Base-by-base conservation (phyloP, 2,888 invertebrate genomes). In the Mamestra brassicae region DNA sequence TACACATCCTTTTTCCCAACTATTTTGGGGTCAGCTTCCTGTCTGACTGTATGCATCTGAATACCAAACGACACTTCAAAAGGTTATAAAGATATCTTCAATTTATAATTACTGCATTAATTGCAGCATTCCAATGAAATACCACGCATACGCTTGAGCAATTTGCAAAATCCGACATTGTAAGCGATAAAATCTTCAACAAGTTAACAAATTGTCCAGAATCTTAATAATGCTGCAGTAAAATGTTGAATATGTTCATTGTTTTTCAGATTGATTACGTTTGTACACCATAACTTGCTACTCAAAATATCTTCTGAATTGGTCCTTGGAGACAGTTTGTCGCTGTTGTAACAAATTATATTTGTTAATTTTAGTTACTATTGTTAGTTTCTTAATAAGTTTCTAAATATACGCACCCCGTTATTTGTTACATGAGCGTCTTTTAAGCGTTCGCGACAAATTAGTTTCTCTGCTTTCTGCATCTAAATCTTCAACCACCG, bases 101-200 rank as follows among this genome's bases (percentile, higher is more conserved):
- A 36, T 4, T 17, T 45, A 10, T 55, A 10, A 54, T 50, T 13
- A 26, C 61, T 69, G 34, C 42, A 75, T 68, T 71, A 11, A 70
- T 64, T 50, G 38, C 78, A 54, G 17, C 34, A 77, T 78, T 71
- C 13, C 72, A 64, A 78, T 77, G 11, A 45, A 54, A 70, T 70
- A 17, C 38, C 47, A 15, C 45, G 55, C 6, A 17, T 57, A 50
- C n/a, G 26, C 26, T 50, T 65, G 36, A 65, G 50, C 11, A 72
- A 72, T 78, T 77, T 65, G 42, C 50, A 55, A 61, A 58, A 45
- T 63, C 17, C 15, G 5, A 70, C 10, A 52, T 45, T 62, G 50
- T 26, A 52, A 63, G 57, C 58, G 64, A 73, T 60, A 73, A 70
- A 66, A 67, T 76, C 26, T 38, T 8, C 50, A 62, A 68, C 42